Percentiles rank a stretch among this genome's conserved stretches.
Evolutionary conservation across 2,797 vertebrate species (phyloP).

Genomic region (Protonibea diacanthus): DNA sequence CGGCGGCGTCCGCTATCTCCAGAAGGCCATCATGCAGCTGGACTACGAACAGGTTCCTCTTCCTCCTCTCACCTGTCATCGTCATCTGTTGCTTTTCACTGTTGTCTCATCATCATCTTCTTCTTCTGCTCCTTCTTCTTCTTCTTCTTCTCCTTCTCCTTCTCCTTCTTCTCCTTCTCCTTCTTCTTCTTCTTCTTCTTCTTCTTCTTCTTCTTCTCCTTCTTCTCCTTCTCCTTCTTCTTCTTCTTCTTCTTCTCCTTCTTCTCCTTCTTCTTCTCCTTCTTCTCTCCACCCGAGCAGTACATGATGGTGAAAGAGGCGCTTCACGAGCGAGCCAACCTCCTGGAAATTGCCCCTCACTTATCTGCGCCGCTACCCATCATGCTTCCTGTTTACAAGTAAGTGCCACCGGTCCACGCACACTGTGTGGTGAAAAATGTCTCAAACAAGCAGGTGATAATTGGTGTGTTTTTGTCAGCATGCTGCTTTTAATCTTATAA

Average conservation of each 20-base stretch:
- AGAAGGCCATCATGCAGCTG: conserved; percentile 97
- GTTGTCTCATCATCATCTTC: not conserved
- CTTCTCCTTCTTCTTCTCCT: no score
- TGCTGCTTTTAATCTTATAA: not conserved
- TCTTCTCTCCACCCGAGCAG: conserved; percentile 74
- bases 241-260: accelerated
- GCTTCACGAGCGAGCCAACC: conserved; percentile 94
- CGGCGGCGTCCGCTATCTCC: conserved; percentile 97
- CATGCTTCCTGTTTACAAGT: conserved; percentile 99
- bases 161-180: no score
- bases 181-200: accelerated
- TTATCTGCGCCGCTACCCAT: conserved; percentile 94
- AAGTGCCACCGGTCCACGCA: conserved; percentile 58
- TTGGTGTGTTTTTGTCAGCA: not conserved
- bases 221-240: no score
- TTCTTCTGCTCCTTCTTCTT: accelerated
- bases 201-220: accelerated
- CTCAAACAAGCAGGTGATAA: not conserved
- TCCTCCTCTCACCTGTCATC: not conserved
- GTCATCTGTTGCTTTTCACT: not conserved
- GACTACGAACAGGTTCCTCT: conserved; percentile 94
- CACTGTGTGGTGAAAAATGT: not conserved
- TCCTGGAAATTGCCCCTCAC: conserved; percentile 96
- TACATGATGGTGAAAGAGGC: conserved; percentile 99
- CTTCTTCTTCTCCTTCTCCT: accelerated